Percentiles rank a stretch among this genome's conserved stretches.
Evolutionary conservation across 2,113 vertebrate species (phyloP).

Genomic region (Notothenia rossii): DNA sequence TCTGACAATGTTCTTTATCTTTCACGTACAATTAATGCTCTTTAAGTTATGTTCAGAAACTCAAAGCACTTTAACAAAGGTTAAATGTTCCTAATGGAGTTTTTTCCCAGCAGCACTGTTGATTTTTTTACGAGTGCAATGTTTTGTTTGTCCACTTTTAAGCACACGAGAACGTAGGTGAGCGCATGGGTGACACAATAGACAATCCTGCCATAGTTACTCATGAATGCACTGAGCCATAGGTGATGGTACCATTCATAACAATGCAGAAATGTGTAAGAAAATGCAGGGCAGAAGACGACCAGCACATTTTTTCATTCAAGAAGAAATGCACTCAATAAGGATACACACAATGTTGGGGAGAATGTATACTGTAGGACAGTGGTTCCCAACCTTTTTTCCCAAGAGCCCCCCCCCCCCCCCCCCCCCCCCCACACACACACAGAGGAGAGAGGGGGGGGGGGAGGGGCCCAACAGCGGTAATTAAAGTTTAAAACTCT

Average conservation of each 20-base stretch:
- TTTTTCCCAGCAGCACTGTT: not conserved
- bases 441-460: too few species aligned
- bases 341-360: not conserved
- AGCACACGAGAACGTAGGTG: not conserved
- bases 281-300: not conserved
- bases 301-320: too few species aligned
- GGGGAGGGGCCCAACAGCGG: too few species aligned
- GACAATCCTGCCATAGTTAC: not conserved
- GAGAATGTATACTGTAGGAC: not conserved
- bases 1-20: not conserved
- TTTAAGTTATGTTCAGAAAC: not conserved
- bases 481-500: too few species aligned
- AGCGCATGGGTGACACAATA: not conserved
- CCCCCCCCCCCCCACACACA: too few species aligned
- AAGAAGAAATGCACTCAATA: not conserved
- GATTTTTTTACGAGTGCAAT: not conserved
- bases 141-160: not conserved
- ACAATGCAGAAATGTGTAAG: not conserved
- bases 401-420: too few species aligned
- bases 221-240: too few species aligned
- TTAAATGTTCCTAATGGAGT: slow-evolving; percentile 1
- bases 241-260: not conserved
- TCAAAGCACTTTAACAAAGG: not conserved
- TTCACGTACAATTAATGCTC: not conserved
- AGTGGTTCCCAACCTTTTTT: too few species aligned